Percentiles rank a stretch among this genome's conserved stretches.
Evolutionary conservation across 2,797 vertebrate genomes (phyloP).

Genomic region (Sebastes itinus): DNA sequence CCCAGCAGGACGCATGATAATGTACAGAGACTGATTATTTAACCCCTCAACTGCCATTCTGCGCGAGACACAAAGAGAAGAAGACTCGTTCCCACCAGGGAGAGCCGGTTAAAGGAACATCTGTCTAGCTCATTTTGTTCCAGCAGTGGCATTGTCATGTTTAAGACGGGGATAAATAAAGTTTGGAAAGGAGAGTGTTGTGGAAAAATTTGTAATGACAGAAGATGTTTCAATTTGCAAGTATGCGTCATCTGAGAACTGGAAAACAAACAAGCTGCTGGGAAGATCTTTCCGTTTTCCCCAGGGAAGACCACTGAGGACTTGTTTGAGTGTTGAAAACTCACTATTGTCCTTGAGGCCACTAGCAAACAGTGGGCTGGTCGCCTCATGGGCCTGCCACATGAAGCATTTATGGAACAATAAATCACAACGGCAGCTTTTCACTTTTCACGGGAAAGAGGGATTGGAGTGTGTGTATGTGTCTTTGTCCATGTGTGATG

Average conservation of each 20-base stretch:
- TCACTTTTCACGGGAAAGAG: slow-evolving; percentile 60
- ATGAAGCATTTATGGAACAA: slow-evolving; percentile 82
- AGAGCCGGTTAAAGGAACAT: slow-evolving; percentile 17
- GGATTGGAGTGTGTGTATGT: slow-evolving; percentile 24
- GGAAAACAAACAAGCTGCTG: slow-evolving; percentile 20
- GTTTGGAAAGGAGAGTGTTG: background rate
- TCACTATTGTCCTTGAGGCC: slow-evolving; percentile 75
- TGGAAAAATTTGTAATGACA: background rate
- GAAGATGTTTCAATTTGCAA: slow-evolving; percentile 14
- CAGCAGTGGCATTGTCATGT: background rate
- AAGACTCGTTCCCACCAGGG: slow-evolving; percentile 53
- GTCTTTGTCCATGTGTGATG: slow-evolving; percentile 42
- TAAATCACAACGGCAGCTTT: slow-evolving; percentile 78
- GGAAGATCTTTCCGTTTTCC: slow-evolving; percentile 44
- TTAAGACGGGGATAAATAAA: background rate
- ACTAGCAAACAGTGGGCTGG: slow-evolving; percentile 73
- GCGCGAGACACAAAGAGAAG: slow-evolving; percentile 52
- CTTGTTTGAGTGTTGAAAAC: slow-evolving; percentile 67
- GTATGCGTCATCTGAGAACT: slow-evolving; percentile 17
- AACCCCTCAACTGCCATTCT: slow-evolving; percentile 65
- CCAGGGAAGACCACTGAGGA: slow-evolving; percentile 44
- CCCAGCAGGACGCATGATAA: slow-evolving; percentile 72
- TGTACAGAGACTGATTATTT: slow-evolving; percentile 77
- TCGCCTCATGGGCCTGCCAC: slow-evolving; percentile 63
- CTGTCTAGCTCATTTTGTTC: slow-evolving; percentile 18